A percentile compares a stretch with the other conserved stretches of the same genome.
Conservation (phyloP, 1,140 invertebrate species). For the Melanaphis sacchari region DNA sequence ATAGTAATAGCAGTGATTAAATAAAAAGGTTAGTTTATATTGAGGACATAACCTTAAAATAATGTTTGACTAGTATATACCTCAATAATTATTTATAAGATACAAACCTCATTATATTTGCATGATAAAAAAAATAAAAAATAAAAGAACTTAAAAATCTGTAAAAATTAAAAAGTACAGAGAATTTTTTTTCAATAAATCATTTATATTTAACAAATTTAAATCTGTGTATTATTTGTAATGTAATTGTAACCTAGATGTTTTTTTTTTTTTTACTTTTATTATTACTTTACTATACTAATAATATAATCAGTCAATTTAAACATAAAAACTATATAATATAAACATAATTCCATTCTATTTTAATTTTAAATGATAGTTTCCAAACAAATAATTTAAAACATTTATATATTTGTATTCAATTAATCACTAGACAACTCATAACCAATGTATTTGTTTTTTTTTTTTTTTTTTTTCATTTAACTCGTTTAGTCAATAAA, state of each 20-base stretch:
- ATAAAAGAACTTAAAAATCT: background rate
- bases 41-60: background rate
- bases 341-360: background rate
- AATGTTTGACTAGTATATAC: background rate
- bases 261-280: conserved; percentile 16
- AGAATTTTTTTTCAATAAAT: conserved; percentile 17
- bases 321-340: background rate
- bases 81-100: conserved; percentile 29
- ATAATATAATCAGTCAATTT: background rate
- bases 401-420: conserved; percentile 13
- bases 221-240: conserved; percentile 28
- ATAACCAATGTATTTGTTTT: conserved; percentile 3
- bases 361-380: background rate
- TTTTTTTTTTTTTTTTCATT: background rate
- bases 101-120: conserved; percentile 24
- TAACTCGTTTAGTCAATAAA: conserved; percentile 8
- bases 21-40: conserved; percentile 41
- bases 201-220: background rate
- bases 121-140: conserved; percentile 5
- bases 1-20: conserved; percentile 59
- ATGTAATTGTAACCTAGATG: background rate
- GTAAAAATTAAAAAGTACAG: conserved; percentile 10
- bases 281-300: conserved; percentile 5
- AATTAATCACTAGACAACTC: background rate
- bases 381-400: background rate